Conservation (phyloP, 2,888 invertebrate species). For the Leucozona laternaria region DNA sequence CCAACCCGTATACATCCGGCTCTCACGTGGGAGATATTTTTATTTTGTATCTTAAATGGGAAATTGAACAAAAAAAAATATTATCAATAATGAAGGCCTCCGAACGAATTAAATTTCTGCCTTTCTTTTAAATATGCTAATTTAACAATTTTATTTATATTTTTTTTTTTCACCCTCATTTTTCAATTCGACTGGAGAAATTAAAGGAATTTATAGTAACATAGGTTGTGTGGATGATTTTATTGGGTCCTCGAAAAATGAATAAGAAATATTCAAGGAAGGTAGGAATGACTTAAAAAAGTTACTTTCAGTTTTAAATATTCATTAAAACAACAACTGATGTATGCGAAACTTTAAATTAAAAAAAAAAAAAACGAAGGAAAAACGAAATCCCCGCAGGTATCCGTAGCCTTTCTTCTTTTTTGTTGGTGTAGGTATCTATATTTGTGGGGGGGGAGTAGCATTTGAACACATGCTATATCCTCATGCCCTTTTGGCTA, state of each 20-base stretch:
- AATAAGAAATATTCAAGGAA: neutral
- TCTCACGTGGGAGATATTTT: neutral
- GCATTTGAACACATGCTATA: neutral
- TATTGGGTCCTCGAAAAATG: neutral
- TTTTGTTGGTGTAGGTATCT: neutral
- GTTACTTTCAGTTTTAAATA: neutral
- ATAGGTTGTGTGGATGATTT: neutral
- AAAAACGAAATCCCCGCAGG: neutral
- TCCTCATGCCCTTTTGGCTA: neutral
- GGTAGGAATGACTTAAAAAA: too few relatives aligned
- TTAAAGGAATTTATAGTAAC: neutral
- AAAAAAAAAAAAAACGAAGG: neutral
- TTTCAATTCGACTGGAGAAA: neutral
- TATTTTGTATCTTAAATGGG: neutral
- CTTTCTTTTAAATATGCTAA: constrained; percentile 9
- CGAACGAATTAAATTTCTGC: neutral
- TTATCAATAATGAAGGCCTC: neutral
- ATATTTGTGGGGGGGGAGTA: neutral
- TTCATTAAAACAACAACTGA: neutral
- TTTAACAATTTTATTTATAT: constrained; percentile 1
- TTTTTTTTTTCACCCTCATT: neutral
- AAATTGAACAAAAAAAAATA: neutral
- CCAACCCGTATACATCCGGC: neutral
- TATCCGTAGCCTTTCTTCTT: neutral
- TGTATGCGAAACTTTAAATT: neutral